Percentiles rank a stretch among this genome's conserved stretches.
These are phyloP conservation scores for Heterotis niloticus DNA, from an alignment of 2,113 vertebrate species.

Conservation along the genomic window DNA sequence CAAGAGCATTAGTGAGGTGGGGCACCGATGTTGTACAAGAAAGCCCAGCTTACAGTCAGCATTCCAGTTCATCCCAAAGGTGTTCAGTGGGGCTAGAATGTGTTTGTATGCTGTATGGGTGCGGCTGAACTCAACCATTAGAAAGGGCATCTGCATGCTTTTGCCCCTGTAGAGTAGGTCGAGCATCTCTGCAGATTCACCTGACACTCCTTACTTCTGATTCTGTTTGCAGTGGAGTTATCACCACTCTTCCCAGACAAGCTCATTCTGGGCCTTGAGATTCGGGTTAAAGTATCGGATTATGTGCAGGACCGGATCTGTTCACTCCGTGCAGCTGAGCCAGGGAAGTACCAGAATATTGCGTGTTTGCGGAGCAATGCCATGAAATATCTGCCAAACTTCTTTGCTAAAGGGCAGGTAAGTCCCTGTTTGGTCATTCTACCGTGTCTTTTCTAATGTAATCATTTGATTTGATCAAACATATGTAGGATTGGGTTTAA, in stretches of 20 bases:
- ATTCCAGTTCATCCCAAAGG: too few species aligned
- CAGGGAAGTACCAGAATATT: constrained; percentile 82
- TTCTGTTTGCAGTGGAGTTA: constrained; percentile 68
- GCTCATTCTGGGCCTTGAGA: constrained; percentile 83
- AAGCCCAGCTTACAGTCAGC: too few species aligned
- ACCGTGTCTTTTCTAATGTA: too few species aligned
- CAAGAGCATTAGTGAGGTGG: too few species aligned
- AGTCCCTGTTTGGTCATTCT: background rate
- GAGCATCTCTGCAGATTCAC: background rate
- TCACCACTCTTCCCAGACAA: constrained; percentile 78
- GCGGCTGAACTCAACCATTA: too few species aligned
- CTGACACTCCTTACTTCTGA: background rate
- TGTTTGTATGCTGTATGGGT: too few species aligned
- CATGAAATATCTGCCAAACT: constrained; percentile 94
- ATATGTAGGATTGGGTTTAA: too few species aligned
- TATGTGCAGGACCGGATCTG: constrained; percentile 83
- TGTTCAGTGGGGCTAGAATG: too few species aligned
- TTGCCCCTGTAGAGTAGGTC: background rate
- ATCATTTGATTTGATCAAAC: too few species aligned
- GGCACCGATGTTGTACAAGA: too few species aligned
- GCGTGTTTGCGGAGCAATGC: constrained; percentile 86
- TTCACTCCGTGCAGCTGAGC: constrained; percentile 68
- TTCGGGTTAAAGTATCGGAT: constrained; percentile 87
- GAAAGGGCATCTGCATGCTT: too few species aligned
- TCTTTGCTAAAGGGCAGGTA: constrained; percentile 87